Evolutionary conservation across 2,888 invertebrate species (phyloP), one percentile per base, ranked within the genome.

Genomic region (Rutpela maculata): DNA sequence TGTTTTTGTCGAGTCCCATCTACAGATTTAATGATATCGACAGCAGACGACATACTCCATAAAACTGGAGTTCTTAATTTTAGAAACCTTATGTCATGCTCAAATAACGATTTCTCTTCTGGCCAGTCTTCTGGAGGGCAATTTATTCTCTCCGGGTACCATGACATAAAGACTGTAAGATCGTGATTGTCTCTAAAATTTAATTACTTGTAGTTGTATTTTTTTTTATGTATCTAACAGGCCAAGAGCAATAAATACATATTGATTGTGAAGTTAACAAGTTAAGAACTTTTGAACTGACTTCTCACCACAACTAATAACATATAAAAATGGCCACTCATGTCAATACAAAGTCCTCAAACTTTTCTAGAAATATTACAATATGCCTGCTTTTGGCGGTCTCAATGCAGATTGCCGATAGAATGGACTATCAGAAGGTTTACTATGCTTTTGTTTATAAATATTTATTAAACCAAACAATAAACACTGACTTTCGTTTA

Each of bases 181-280:
- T 97, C 96, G 59, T 96, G 92, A 90, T 97, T 97, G 90, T 97
- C 96, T 66, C 92, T 92, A 69, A 86, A 81, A 79, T 19, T 59
- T 59, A 3, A 59, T 22, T 22, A 18, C 18, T 18, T 18, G 2
- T 26, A 59, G 38, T 50, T 35, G 70, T 31, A 22, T 26, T 0
- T 26, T 26, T 56, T n/a, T 26, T 68, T 26, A 11, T n/a, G 38
- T 17, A 19, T 26, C 12, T 11, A 19, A 26, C 6, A 26, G 6
- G 26, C 26, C 26, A 26, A 6, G n/a, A 18, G n/a, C 18, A 56
- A 56, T n/a, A 56, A 2, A n/a, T 56, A 1, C 1, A 56, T 56
- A 56, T 26, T 26, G 26, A 26, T 26, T 26, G 26, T 26, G 6
- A 26, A 26, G 6, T 6, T 4, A 26, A 26, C 26, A 6, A 26